phyloP scores from a whole-genome alignment of 2,888 invertebrate genomes.

The Stegophylla sp. region DNA sequence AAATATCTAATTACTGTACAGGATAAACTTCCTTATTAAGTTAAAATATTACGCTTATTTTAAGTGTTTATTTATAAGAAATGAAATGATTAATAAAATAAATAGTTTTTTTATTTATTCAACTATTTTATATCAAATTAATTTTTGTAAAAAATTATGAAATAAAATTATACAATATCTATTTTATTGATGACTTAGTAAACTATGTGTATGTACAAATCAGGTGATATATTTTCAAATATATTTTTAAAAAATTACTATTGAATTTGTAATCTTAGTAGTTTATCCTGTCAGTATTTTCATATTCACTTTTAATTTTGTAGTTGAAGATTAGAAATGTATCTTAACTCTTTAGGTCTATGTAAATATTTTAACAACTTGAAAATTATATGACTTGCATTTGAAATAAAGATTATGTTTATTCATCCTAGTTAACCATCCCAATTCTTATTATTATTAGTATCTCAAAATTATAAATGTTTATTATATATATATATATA shows the following conservation, averaged over 20 bases:
- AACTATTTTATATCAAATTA: neutral
- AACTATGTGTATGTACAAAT: no score
- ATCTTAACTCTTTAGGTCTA: neutral
- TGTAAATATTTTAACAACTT: neutral
- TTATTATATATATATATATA: no score
- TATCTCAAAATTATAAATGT: no score
- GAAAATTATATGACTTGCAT: neutral
- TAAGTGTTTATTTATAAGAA: neutral
- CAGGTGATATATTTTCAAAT: no score
- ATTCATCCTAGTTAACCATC: no score
- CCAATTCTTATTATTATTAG: no score
- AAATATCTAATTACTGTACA: constrained; percentile 17
- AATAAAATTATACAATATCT: no score
- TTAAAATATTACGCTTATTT: constrained; percentile 6
- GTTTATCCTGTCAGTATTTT: constrained; percentile 27
- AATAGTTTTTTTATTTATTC: neutral
- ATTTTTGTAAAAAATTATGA: neutral
- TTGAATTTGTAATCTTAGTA: no score
- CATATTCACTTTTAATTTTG: constrained; percentile 1
- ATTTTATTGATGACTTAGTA: no score
- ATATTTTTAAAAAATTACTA: no score
- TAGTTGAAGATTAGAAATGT: neutral
- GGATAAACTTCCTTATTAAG: constrained; percentile 20
- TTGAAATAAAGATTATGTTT: neutral
- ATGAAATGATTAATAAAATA: neutral